A percentile compares a stretch with the other conserved stretches of the same genome.
phyloP scores from a whole-genome alignment of 2,797 vertebrate species.

The Enteromius anoplus region DNA sequence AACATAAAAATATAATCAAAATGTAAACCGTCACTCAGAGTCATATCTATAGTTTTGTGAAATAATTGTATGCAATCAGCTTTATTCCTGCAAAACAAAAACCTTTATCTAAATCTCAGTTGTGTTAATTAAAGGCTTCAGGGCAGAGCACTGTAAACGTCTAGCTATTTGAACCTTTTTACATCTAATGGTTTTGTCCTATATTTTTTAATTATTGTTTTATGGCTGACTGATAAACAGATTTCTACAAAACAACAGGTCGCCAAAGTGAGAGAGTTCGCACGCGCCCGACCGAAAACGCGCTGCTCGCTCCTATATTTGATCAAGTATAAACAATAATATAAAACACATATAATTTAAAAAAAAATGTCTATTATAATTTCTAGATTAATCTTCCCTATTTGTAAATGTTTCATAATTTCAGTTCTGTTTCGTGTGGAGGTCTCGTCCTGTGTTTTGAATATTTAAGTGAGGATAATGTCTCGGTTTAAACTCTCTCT shows the following conservation, averaged over 20 bases:
- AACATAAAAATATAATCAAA: background rate
- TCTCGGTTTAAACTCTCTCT: slow-evolving; percentile 81
- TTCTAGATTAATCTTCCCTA: background rate
- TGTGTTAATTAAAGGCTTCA: background rate
- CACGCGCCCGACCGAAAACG: background rate
- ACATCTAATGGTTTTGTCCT: background rate
- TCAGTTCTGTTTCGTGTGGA: background rate
- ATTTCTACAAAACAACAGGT: slow-evolving; percentile 22
- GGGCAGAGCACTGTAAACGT: background rate
- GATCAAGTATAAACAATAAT: background rate
- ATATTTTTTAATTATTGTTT: background rate
- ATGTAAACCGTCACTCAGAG: background rate
- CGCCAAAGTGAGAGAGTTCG: background rate
- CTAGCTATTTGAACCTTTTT: background rate
- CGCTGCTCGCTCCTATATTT: too few species aligned
- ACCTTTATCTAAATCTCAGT: background rate
- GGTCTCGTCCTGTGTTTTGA: background rate
- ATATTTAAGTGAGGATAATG: slow-evolving; percentile 36
- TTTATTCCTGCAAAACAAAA: background rate
- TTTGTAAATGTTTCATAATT: background rate
- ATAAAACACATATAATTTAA: background rate
- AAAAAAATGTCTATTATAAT: too few species aligned
- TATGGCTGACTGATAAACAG: background rate
- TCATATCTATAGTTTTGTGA: background rate
- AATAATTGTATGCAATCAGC: background rate